These are phyloP conservation scores for Belonocnema kinseyi DNA, from an alignment of 1,140 invertebrate species.

Conservation along the genomic window DNA sequence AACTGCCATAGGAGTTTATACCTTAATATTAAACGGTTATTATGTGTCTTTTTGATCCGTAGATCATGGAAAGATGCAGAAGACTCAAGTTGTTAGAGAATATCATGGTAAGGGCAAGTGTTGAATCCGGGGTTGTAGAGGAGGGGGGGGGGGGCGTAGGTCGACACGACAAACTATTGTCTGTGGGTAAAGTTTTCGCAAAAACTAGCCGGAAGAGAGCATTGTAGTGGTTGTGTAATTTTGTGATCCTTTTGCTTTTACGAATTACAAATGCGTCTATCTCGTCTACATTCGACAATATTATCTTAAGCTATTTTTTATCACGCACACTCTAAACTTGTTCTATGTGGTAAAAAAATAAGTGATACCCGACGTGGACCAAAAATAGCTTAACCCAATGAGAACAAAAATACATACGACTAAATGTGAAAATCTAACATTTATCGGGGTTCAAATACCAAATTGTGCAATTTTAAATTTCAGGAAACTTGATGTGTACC, in stretches of 20 bases:
- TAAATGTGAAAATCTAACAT: too few relatives aligned
- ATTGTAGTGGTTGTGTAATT: slow-evolving; percentile 55
- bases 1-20: neutral
- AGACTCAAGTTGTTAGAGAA: slow-evolving; percentile 55
- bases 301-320: too few relatives aligned
- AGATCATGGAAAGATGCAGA: slow-evolving; percentile 61
- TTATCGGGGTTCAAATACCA: too few relatives aligned
- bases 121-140: slow-evolving; percentile 36
- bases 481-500: too few relatives aligned
- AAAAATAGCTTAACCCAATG: too few relatives aligned
- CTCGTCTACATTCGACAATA: neutral
- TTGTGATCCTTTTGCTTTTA: slow-evolving; percentile 42
- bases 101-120: slow-evolving; percentile 36
- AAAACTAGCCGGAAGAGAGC: slow-evolving; percentile 63
- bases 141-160: slow-evolving; percentile 54
- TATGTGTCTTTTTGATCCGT: slow-evolving; percentile 34
- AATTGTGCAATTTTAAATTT: too few relatives aligned
- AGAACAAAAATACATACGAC: too few relatives aligned
- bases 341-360: too few relatives aligned
- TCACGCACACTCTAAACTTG: too few relatives aligned
- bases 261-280: slow-evolving; percentile 39
- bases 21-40: too few relatives aligned
- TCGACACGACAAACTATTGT: slow-evolving; percentile 71
- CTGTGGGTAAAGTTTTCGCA: slow-evolving; percentile 65
- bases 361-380: too few relatives aligned